These are phyloP conservation scores for Mimumesa dahlbomi DNA, from an alignment of 2,888 invertebrate genomes.

Conservation along the genomic window DNA sequence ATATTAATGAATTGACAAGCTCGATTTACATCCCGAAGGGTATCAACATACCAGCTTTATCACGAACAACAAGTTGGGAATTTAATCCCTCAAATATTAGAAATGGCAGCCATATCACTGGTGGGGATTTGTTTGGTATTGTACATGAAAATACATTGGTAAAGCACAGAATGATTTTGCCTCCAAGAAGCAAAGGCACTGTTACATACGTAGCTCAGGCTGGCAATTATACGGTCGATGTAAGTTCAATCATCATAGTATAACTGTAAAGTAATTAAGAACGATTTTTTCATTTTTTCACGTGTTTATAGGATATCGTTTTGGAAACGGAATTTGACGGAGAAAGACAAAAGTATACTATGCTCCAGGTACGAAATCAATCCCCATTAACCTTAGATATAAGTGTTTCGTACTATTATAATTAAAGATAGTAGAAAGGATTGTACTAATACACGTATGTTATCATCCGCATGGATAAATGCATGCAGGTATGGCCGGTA, in stretches of 20 bases:
- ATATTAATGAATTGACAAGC: constrained; percentile 95
- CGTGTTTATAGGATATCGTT: constrained; percentile 90
- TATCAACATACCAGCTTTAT: constrained; percentile 95
- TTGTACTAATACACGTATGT: no score
- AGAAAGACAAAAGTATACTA: constrained; percentile 93
- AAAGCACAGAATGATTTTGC: constrained; percentile 97
- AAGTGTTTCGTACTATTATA: no score
- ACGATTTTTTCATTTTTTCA: background rate
- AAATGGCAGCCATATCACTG: constrained; percentile 98
- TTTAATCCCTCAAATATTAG: constrained; percentile 93
- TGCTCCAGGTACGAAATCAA: constrained; percentile 94
- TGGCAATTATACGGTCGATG: constrained; percentile 96
- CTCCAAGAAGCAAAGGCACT: constrained; percentile 97
- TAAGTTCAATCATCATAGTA: constrained; percentile 80
- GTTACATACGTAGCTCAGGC: constrained; percentile 96
- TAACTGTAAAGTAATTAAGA: background rate
- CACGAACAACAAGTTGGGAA: constrained; percentile 92
- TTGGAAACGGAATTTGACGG: constrained; percentile 99
- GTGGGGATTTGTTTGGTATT: constrained; percentile 97
- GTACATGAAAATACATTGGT: constrained; percentile 99
- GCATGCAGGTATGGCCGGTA: constrained; percentile 95
- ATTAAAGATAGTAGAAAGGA: background rate
- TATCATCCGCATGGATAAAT: no score
- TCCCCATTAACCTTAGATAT: no score
- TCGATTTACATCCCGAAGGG: constrained; percentile 99